Evolutionary conservation across 2,113 vertebrate species (phyloP).

Genomic region (Etheostoma cragini): DNA sequence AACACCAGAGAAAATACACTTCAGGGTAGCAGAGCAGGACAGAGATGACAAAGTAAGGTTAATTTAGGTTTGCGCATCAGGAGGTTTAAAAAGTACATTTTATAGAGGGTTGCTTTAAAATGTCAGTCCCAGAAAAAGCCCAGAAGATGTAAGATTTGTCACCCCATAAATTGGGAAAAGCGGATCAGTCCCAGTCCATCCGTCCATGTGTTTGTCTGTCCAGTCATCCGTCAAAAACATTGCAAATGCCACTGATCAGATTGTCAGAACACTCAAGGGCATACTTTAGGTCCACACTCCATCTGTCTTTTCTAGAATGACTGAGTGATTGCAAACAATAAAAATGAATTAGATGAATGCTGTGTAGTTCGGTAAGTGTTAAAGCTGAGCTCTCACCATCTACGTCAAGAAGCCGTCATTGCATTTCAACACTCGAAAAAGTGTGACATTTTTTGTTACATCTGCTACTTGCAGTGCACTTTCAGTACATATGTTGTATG

Average conservation of each 20-base stretch:
- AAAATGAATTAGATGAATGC: constrained; percentile 8
- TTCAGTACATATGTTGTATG: constrained; percentile 7
- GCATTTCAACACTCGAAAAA: neutral
- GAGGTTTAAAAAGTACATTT: constrained; percentile 6
- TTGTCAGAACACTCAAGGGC: neutral
- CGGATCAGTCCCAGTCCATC: neutral
- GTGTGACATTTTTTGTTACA: neutral
- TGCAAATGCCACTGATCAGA: constrained; percentile 8
- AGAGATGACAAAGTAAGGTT: neutral
- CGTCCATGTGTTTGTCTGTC: neutral
- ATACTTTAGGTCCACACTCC: neutral
- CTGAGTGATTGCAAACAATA: neutral
- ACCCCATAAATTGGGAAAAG: neutral
- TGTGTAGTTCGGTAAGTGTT: neutral
- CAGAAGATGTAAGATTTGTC: neutral
- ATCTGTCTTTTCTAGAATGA: neutral
- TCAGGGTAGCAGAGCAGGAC: neutral
- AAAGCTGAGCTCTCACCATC: neutral
- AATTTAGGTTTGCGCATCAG: neutral
- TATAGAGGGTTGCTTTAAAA: neutral
- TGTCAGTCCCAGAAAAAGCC: constrained; percentile 1
- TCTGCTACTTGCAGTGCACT: neutral
- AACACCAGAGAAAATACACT: neutral
- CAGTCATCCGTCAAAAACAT: constrained; percentile 4
- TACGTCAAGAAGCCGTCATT: neutral